Percentiles rank a stretch among this genome's conserved stretches.
Evolutionary conservation across 2,888 invertebrate species (phyloP).

Genomic region (Glyphotaelius pellucidus): DNA sequence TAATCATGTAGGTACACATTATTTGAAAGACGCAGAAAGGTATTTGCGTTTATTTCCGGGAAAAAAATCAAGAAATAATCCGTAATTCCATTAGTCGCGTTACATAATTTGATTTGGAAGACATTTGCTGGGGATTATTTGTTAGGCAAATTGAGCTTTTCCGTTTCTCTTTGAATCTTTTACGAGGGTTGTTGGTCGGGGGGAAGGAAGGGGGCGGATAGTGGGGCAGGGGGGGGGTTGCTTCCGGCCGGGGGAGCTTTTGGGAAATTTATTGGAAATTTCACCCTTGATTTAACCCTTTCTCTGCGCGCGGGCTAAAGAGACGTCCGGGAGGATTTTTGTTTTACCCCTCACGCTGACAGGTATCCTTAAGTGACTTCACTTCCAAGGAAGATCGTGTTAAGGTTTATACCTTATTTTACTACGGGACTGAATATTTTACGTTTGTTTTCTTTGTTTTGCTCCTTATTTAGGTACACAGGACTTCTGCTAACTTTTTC

Average conservation of each 20-base stretch:
- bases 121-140: constrained; percentile 29
- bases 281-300: constrained; percentile 62
- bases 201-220: background rate
- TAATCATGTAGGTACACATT: background rate
- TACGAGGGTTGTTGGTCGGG: background rate
- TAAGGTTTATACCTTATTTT: constrained; percentile 15
- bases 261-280: constrained; percentile 65
- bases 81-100: background rate
- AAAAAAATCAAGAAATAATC: constrained; percentile 4
- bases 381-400: constrained; percentile 10
- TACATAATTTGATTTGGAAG: constrained; percentile 30
- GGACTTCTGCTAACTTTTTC: background rate
- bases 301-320: constrained; percentile 47
- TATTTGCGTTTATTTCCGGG: background rate
- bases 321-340: constrained; percentile 44
- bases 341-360: constrained; percentile 45
- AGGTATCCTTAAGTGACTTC: constrained; percentile 32
- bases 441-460: constrained; percentile 13
- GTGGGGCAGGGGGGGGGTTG: constrained; percentile 22
- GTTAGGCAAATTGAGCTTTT: constrained; percentile 38
- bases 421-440: background rate
- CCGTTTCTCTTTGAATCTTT: background rate
- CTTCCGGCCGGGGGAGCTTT: constrained; percentile 54
- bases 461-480: background rate
- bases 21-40: background rate